Evolutionary conservation across 2,797 vertebrate species (phyloP).

Genomic region (Tarsius wallacei): DNA sequence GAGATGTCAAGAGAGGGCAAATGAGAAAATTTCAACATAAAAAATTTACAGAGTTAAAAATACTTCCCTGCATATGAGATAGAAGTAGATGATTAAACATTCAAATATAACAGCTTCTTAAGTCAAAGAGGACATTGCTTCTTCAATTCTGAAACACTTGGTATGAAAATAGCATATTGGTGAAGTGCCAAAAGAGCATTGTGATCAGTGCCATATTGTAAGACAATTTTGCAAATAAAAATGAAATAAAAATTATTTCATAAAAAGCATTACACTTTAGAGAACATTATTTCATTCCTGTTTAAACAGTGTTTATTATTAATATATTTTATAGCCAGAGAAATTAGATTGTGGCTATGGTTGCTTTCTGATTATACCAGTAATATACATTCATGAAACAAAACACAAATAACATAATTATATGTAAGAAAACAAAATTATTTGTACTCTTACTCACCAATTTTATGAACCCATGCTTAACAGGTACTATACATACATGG

Average conservation of each 20-base stretch:
- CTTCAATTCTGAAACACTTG: slow-evolving; percentile 17
- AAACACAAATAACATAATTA: not conserved
- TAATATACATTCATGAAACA: not conserved
- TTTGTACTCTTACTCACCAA: not conserved
- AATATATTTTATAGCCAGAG: not conserved
- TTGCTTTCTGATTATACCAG: not conserved
- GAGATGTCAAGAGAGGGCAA: not conserved
- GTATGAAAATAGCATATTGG: slow-evolving; percentile 15
- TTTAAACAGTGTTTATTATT: not conserved
- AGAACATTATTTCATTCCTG: not conserved
- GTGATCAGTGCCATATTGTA: not conserved
- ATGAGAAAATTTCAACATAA: slow-evolving; percentile 27
- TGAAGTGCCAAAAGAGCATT: not conserved
- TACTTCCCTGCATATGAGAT: not conserved
- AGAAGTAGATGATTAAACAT: slow-evolving; percentile 40
- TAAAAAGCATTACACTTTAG: not conserved
- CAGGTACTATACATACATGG: not conserved
- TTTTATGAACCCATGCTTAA: not conserved
- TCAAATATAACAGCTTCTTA: not conserved
- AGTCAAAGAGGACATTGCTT: not conserved
- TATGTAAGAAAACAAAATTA: slow-evolving; percentile 16
- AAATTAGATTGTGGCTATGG: not conserved
- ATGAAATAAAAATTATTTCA: not conserved
- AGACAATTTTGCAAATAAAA: slow-evolving; percentile 19
- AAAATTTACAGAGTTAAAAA: slow-evolving; percentile 44